Conservation (phyloP, 2,888 invertebrate genomes). For the Apodemia duryi region DNA sequence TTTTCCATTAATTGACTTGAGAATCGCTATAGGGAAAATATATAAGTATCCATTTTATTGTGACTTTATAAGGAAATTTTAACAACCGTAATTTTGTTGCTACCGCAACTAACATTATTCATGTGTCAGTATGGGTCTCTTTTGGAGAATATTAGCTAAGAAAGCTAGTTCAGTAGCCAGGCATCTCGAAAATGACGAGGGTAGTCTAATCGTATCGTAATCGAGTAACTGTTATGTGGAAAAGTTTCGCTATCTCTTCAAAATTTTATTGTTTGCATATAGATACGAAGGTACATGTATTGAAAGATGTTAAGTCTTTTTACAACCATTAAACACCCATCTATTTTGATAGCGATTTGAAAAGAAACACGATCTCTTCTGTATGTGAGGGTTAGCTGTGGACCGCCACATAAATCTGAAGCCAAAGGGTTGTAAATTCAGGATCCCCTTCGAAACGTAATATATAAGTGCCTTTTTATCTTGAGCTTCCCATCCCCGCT, state of each 20-base stretch:
- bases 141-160: too few species aligned
- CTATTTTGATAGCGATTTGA: slow-evolving; percentile 66
- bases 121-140: too few species aligned
- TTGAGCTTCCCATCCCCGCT: slow-evolving; percentile 35
- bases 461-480: slow-evolving; percentile 45
- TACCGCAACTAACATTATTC: too few species aligned
- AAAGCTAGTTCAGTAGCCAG: too few species aligned
- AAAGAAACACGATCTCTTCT: slow-evolving; percentile 56
- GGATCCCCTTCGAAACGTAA: slow-evolving; percentile 52
- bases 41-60: not conserved
- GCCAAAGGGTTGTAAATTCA: slow-evolving; percentile 75
- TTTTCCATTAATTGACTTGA: slow-evolving; percentile 15
- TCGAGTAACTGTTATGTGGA: too few species aligned
- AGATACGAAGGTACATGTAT: not conserved
- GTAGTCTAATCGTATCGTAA: too few species aligned
- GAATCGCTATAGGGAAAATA: slow-evolving; percentile 4
- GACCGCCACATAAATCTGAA: slow-evolving; percentile 70
- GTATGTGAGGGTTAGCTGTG: slow-evolving; percentile 54
- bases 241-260: too few species aligned
- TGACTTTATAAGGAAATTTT: too few species aligned
- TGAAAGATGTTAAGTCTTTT: not conserved
- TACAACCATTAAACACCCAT: slow-evolving; percentile 25
- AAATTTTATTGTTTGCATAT: not conserved
- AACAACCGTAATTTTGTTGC: too few species aligned
- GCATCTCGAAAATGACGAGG: too few species aligned